Evolutionary conservation across 2,113 vertebrate species (phyloP), one percentile per base, ranked within the genome.

Genomic region (Regulus satrapa): DNA sequence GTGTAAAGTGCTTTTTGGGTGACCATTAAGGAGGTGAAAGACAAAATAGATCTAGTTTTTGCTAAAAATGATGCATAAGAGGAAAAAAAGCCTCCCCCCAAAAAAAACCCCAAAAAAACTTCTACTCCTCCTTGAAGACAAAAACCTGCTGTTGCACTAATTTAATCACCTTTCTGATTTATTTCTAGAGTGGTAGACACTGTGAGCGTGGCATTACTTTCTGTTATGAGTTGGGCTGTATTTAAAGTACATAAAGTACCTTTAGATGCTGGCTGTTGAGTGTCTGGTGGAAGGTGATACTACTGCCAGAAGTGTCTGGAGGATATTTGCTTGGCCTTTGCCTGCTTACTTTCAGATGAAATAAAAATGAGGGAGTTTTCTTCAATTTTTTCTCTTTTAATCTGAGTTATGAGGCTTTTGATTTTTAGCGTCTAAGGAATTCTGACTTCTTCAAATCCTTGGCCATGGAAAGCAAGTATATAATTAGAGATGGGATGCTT

Each of bases 1-100:
- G 8, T 89, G 25, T 8, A 18, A 87, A 49, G 59, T 86, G 14
- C 17, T 61, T 49, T 76, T 61, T 76, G 36, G 18, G 67, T 28
- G 19, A 58, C 9, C 6, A 5, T 61, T 80, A 56, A 73, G 31
- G 86, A 76, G 4, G 17, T 82, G 28, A 48, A 56, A 64, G 45
- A 63, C 24, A 16, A 81, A 77, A 36, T 5, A 63, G n/a, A n/a
- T n/a, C n/a, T n/a, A n/a, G n/a, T n/a, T n/a, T n/a, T n/a, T n/a
- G 36, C 19, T 72, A 71, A 40, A 46, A 74, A 32, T 62, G 0
- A 43, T 40, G 20, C 40, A n/a, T 36, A 51, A 75, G 25, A 25
- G 15, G 2, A 23, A 29, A 41, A 19, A 10, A 3, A n/a, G n/a
- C n/a, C n/a, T n/a, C 1, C 14, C 15, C 1, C 10, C 15, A 34